phyloP scores from a whole-genome alignment of 2,888 invertebrate genomes.

The Falcaria lacertinaria region DNA sequence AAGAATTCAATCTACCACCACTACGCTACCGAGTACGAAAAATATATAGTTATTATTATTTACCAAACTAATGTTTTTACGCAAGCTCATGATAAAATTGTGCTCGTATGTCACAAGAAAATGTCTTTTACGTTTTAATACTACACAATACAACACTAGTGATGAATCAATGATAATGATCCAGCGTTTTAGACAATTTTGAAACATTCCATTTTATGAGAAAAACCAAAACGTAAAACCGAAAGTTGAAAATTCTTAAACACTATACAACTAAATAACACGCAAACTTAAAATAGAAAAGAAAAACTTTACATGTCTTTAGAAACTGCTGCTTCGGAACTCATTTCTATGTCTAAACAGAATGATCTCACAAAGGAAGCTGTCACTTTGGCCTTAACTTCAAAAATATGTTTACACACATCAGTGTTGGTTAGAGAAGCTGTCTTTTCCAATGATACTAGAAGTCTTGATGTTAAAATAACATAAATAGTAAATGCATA shows the following conservation, averaged over 20 bases:
- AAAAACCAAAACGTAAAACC: conserved; percentile 29
- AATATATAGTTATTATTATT: conserved; percentile 60
- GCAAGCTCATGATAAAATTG: conserved; percentile 74
- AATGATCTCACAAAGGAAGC: not conserved
- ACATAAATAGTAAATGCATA: conserved; percentile 53
- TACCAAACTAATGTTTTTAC: conserved; percentile 61
- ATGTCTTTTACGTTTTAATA: conserved; percentile 71
- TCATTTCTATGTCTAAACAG: conserved; percentile 5
- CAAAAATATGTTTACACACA: not conserved
- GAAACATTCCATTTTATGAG: conserved; percentile 50
- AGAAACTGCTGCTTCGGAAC: conserved; percentile 63
- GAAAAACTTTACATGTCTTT: conserved; percentile 69
- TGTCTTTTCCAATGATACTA: conserved; percentile 36
- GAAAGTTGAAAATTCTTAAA: conserved; percentile 31
- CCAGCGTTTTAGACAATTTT: conserved; percentile 29
- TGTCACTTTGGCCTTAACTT: conserved; percentile 31
- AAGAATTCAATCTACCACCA: too few species aligned
- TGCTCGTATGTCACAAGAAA: conserved; percentile 56
- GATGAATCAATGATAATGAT: conserved; percentile 38
- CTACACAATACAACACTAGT: conserved; percentile 40
- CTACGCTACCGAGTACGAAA: conserved; percentile 74
- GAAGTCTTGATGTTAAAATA: conserved; percentile 15
- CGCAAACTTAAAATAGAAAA: conserved; percentile 56
- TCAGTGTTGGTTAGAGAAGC: conserved; percentile 8
- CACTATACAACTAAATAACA: conserved; percentile 54